Percentiles rank a stretch among this genome's conserved stretches.
Evolutionary conservation across 2,113 vertebrate genomes (phyloP).

Genomic region (Crotalus tigris): DNA sequence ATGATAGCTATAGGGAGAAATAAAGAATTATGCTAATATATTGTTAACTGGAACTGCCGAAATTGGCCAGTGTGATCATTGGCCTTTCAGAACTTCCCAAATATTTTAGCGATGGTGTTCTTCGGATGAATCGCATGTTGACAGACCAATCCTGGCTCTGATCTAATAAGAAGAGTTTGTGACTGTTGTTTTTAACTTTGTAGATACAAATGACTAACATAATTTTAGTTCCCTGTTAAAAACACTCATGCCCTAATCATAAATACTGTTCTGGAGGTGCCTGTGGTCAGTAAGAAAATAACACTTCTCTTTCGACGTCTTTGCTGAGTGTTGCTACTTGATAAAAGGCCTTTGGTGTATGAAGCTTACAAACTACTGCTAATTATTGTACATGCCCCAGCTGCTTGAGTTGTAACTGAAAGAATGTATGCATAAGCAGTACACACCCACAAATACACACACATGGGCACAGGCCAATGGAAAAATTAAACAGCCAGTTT

Average conservation of each 20-base stretch:
- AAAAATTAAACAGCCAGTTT: neutral
- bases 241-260: neutral
- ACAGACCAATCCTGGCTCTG: neutral
- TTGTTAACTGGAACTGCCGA: neutral
- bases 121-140: neutral
- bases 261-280: neutral
- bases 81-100: neutral
- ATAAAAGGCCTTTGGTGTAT: neutral
- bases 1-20: neutral
- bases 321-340: neutral
- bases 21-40: neutral
- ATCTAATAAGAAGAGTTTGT: neutral
- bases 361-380: neutral
- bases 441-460: neutral
- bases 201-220: neutral
- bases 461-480: neutral
- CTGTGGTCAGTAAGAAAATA: neutral
- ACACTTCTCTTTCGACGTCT: neutral
- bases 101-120: neutral
- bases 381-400: neutral
- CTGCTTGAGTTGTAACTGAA: neutral
- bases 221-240: neutral
- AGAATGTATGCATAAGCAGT: neutral
- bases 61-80: neutral
- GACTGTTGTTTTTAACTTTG: neutral